These are phyloP conservation scores for Platycnemis pennipes DNA, from an alignment of 2,888 invertebrate species.

Conservation along the genomic window DNA sequence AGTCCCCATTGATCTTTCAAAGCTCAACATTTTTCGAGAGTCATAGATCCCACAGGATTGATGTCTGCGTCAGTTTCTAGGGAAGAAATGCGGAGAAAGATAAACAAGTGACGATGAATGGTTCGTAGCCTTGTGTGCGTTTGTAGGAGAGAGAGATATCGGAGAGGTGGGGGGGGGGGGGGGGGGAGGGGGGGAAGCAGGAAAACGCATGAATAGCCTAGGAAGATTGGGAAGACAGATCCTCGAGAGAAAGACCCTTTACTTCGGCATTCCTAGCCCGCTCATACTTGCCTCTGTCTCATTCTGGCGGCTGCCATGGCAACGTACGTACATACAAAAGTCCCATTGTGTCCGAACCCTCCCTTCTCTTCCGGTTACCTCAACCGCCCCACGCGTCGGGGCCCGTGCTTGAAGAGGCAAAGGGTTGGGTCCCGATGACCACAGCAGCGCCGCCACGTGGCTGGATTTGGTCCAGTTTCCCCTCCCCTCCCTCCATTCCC, in stretches of 20 bases:
- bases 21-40: background rate
- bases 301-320: constrained; percentile 36
- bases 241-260: background rate
- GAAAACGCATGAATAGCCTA: background rate
- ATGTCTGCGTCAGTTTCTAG: background rate
- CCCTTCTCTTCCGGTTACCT: background rate
- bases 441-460: constrained; percentile 42
- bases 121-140: background rate
- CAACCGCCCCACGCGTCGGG: background rate
- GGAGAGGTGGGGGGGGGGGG: background rate
- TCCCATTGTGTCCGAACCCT: constrained; percentile 41
- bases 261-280: constrained; percentile 21
- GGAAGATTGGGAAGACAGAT: background rate
- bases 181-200: background rate
- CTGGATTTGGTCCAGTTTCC: background rate
- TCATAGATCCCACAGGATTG: background rate
- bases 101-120: constrained; percentile 43
- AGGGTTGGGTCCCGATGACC: constrained; percentile 42
- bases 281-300: constrained; percentile 30
- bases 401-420: background rate
- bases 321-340: constrained; percentile 56
- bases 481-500: background rate
- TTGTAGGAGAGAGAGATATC: background rate
- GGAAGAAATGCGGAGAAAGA: constrained; percentile 22
- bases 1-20: background rate